A percentile compares a stretch with the other conserved stretches of the same genome.
phyloP scores from a whole-genome alignment of 2,797 vertebrate genomes.

The Melanotaenia trifasciata region DNA sequence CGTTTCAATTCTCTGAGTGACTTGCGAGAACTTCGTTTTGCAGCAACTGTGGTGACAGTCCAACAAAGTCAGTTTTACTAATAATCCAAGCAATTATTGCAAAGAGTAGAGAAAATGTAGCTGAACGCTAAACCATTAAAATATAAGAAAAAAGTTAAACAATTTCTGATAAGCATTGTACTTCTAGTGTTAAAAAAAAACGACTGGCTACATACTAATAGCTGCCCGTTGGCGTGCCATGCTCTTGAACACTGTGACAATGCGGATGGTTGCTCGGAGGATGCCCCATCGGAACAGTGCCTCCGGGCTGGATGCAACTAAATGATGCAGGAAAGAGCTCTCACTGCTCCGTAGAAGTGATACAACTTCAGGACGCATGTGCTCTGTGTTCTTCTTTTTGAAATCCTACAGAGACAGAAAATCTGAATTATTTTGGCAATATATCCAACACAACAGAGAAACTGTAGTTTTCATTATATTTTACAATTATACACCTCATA shows the following conservation, averaged over 20 bases:
- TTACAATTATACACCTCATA: slow-evolving; percentile 9
- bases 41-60: slow-evolving; percentile 67
- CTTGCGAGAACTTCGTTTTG: slow-evolving; percentile 68
- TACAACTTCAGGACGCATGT: slow-evolving; percentile 92
- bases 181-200: neutral
- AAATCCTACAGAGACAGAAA: slow-evolving; percentile 85
- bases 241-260: slow-evolving; percentile 87
- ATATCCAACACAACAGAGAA: neutral
- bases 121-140: neutral
- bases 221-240: slow-evolving; percentile 78
- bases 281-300: slow-evolving; percentile 95
- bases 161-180: neutral
- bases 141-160: slow-evolving; percentile 14
- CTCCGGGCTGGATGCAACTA: slow-evolving; percentile 90
- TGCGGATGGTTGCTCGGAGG: slow-evolving; percentile 88
- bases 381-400: slow-evolving; percentile 92
- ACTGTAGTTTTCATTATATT: neutral
- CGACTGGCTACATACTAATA: slow-evolving; percentile 65
- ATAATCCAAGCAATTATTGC: slow-evolving; percentile 1
- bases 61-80: neutral
- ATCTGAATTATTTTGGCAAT: neutral
- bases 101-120: neutral
- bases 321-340: slow-evolving; percentile 88
- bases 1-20: slow-evolving; percentile 79
- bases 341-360: slow-evolving; percentile 91